Base-by-base conservation (phyloP, 2,888 invertebrate species). In the Epinotia nisella region DNA sequence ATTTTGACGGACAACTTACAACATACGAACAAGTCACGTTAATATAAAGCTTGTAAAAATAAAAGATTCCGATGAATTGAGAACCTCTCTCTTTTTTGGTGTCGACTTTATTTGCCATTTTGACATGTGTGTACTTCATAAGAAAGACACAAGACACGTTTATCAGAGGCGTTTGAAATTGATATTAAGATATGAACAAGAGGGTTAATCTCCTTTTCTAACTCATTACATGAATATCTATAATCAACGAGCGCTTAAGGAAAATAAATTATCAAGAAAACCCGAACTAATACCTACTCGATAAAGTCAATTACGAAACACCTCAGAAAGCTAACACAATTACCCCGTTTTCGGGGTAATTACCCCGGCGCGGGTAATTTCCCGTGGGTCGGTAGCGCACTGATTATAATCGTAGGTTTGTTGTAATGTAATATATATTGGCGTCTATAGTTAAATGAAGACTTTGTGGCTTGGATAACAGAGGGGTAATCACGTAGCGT, bases 291-390 rank as follows among this genome's bases (percentile, higher is more conserved):
- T 74, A 75, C 73, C 58, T 71, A 76, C 75, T 77, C 66, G 61
- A 71, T 71, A 71, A 71, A 77, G 71, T 72, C 77, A 77, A 74
- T 78, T 77, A 78, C 67, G 71, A 66, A 70, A 60, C 70, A 65
- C 74, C 59, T 69, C 66, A 74, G 75, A 66, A 73, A 70, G 75
- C 74, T 75, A 77, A 76, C 75, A 61, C 69, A 74, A 75, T 78
- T 76, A 75, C 78, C 74, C 76, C 75, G 72, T 76, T 78, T 75
- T 68, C 62, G 74, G 75, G 75, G 71, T 74, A 71, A 78, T 78
- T 78, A 76, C 76, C 75, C 71, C 71, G 74, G 70, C 70, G 66
- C 17, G 72, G 76, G 73, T 76, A 75, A 78, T 78, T 78, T 76
- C 76, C 76, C 75, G 71, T 19, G 72, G 72, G 69, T 64, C 61